Conservation (phyloP, 2,797 vertebrate species). For the Rhinophrynus dorsalis region DNA sequence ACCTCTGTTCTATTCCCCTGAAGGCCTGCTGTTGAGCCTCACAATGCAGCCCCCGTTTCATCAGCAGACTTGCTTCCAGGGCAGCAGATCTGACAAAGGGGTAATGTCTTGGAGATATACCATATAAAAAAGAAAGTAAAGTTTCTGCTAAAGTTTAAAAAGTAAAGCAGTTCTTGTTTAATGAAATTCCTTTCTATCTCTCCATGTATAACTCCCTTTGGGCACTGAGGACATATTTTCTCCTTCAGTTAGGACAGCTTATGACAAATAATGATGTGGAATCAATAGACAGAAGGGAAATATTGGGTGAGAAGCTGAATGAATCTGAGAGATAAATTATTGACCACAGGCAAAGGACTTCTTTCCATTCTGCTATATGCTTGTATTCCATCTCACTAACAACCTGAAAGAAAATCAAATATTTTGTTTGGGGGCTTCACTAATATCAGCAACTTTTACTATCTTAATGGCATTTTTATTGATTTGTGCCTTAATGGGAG, state of each 20-base stretch:
- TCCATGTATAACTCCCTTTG: conserved; percentile 76
- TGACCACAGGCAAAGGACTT: conserved; percentile 70
- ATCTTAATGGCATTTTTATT: conserved; percentile 93
- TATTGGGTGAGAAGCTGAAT: conserved; percentile 78
- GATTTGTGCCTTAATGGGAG: conserved; percentile 91
- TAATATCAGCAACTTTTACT: conserved; percentile 96
- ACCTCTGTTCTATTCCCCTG: too few species aligned
- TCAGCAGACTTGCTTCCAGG: too few species aligned
- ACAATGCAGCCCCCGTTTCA: too few species aligned
- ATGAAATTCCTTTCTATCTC: conserved; percentile 81
- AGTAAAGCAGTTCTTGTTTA: conserved; percentile 70
- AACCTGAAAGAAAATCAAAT: conserved; percentile 92
- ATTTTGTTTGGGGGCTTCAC: conserved; percentile 94
- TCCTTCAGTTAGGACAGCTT: conserved; percentile 76
- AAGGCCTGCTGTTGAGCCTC: too few species aligned
- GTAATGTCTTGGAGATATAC: too few species aligned
- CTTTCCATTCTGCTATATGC: conserved; percentile 76
- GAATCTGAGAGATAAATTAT: conserved; percentile 85
- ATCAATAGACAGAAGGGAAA: conserved; percentile 76
- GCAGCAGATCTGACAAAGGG: too few species aligned
- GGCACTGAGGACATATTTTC: conserved; percentile 75
- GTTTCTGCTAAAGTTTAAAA: conserved; percentile 67
- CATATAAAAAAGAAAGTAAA: conserved; percentile 45
- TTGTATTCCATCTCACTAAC: conserved; percentile 79
- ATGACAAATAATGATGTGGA: conserved; percentile 84